Base-by-base conservation (phyloP, 1,140 invertebrate species). In the Orussus abietinus region DNA sequence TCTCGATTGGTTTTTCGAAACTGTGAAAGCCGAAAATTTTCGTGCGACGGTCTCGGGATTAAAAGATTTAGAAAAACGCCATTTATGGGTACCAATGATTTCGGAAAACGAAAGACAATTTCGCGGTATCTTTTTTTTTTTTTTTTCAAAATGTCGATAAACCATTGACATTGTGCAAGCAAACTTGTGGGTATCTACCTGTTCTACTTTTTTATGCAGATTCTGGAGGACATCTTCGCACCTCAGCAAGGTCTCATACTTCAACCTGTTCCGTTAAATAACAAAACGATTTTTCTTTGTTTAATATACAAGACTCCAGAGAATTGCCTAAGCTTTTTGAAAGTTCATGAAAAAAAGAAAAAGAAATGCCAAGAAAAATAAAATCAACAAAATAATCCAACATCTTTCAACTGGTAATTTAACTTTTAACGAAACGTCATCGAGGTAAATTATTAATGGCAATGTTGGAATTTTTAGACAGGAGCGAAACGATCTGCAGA, bases 201-300 rank as follows among this genome's bases (percentile, higher is more conserved):
- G 72, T 65, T 80, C 74, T 36, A 81, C 77, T 77, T 79, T 83
- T 21, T 72, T 69, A 38, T 78, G 75, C 28, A 83, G 69, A 62
- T 79, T 83, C 15, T 77, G 60, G 5, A 84, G 62, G 36, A 84
- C 79, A 53, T 78, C 76, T 66, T 83, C 81, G 52, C 80, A 82
- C 62, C 80, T 79, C 14, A 75, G 60, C 19, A 83, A 62, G 25
- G 80, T 83, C 52, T 81, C 80, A 54, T 81, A 72, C 62, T 80
- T 82, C 61, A 83, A 72, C 57, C 80, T 84, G 58, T 49, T 55
- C n/a, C 9, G 39, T 44, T 29, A 22, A 36, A 35, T 13, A 40
- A 42, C 38, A 33, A 5, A 4, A 32, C 13, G 20, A 28, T 18
- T 5, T 14, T 12, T 4, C 38, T 10, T 41, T 9, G 28, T 22